Base-by-base conservation (phyloP, 2,797 vertebrate species). In the Tauraco hartlaubi region DNA sequence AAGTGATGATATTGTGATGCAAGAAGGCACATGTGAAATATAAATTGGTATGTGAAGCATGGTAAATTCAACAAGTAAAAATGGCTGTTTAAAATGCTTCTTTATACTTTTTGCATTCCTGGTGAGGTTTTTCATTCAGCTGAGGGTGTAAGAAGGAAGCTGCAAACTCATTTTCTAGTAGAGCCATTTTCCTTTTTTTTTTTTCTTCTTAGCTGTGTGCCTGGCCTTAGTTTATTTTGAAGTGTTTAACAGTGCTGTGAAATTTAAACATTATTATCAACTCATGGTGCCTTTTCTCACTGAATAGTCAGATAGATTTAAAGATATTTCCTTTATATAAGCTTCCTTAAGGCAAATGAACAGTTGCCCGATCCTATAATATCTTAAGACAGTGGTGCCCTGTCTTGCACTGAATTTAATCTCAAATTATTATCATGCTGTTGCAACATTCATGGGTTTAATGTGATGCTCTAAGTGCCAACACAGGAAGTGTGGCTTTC, bases 171-270 rank as follows among this genome's bases (percentile, higher is more conserved):
- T 88, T 85, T 74, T 62, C 23, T 63, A 72, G 15, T 31, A 21
- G n/a, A 83, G 43, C 12, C 1, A 0, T 8, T 43, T 63, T 31
- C 4, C 5, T 15, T 7, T 33, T 19, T 37, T 13, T 9, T 9
- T 14, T 2, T 56, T 18, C 6, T 28, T 58, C 7, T 7, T 6
- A 62, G 18, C 31, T 79, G 11, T 44, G 7, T 71, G 58, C 12
- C 25, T 52, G 17, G 21, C 8, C 17, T 75, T 63, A 19, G n/a
- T 74, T 64, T 75, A 58, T 46, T 71, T 81, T 64, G 25, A 72
- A 46, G 25, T 35, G 15, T 44, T 58, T 75, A 48, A 88, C 48
- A 46, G 29, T 72, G 12, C 12, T 72, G 37, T 46, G 43, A 46
- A 58, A 48, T 63, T 35, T 52, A 85, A 55, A 72, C 12, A 17